Evolutionary conservation across 2,888 invertebrate species (phyloP), one percentile per base, ranked within the genome.

Genomic region (Rhagonycha fulva): DNA sequence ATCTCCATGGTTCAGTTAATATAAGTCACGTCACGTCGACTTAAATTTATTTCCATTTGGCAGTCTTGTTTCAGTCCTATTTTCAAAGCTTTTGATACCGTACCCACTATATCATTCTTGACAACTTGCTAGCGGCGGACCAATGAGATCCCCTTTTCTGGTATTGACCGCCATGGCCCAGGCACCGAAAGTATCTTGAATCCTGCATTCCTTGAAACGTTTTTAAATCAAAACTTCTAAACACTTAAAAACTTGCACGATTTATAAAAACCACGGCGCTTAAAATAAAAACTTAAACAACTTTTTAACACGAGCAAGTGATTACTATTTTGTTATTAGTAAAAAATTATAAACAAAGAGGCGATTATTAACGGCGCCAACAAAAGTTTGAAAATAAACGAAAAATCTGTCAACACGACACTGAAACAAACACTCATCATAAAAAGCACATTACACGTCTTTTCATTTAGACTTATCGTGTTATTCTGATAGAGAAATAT

Each of bases 131-230:
- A 77, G 79, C 82, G 82, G 75, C 81, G 83, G 82, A 83, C 85
- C 85, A 85, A 85, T 85, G 83, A 83, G 84, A 82, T 80, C 76
- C 79, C 28, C 78, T 78, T 79, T 81, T 77, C 82, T 77, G 75
- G 81, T 85, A 85, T 85, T 84, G 85, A 85, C 84, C 85, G 82
- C 82, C 82, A 85, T 84, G 81, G 80, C 83, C 84, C 79, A 77
- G 84, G 84, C 82, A 84, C 75, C 77, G 14, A 72, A 72, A 74
- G 72, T 72, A 71, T 70, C 74, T 70, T 62, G 70, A 75, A 75
- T 72, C 75, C 77, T 30, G 70, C 71, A 77, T 74, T 74, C 71
- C 69, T 74, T 71, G 69, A 71, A 74, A 62, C 60, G 61, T 76
- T 71, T 73, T 66, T 63, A 67, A 72, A 23, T 61, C 70, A 61